phyloP scores from a whole-genome alignment of 2,797 vertebrate species.

The Melanotaenia maccullochi region DNA sequence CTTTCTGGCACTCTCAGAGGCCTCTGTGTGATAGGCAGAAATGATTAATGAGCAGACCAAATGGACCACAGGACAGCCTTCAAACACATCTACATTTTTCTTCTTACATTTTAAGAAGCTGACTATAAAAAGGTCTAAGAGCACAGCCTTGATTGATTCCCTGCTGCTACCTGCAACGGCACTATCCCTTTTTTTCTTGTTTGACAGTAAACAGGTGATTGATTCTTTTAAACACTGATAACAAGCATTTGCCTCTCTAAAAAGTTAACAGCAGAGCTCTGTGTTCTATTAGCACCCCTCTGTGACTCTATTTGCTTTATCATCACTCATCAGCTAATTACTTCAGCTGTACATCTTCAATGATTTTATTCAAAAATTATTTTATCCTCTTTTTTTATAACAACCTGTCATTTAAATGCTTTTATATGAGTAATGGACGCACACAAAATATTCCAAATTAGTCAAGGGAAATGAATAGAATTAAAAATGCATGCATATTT shows the following conservation, averaged over 20 bases:
- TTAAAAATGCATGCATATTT: no score
- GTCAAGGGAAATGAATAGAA: no score
- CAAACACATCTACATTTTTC: conserved; percentile 38
- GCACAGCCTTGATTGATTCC: conserved; percentile 50
- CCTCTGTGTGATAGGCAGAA: conserved; percentile 62
- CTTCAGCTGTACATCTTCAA: conserved; percentile 28
- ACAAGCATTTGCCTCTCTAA: conserved; percentile 30
- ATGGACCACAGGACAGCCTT: conserved; percentile 52
- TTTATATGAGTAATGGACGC: background rate
- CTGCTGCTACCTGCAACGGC: conserved; percentile 18
- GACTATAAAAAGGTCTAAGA: conserved; percentile 42
- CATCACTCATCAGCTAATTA: conserved; percentile 71
- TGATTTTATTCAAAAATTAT: conserved; percentile 12
- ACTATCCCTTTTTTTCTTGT: conserved; percentile 22
- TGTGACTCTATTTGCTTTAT: conserved; percentile 53
- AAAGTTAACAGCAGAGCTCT: conserved; percentile 53
- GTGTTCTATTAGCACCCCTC: conserved; percentile 57
- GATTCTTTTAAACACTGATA: conserved; percentile 52
- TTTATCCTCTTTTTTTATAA: background rate
- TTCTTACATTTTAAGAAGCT: conserved; percentile 28
- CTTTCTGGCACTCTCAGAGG: conserved; percentile 43
- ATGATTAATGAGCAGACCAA: conserved; percentile 78
- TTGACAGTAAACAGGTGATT: conserved; percentile 69
- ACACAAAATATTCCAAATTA: background rate
- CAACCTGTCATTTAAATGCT: background rate